Evolutionary conservation across 2,113 vertebrate genomes (phyloP).

Genomic region (Anolis sagrei): DNA sequence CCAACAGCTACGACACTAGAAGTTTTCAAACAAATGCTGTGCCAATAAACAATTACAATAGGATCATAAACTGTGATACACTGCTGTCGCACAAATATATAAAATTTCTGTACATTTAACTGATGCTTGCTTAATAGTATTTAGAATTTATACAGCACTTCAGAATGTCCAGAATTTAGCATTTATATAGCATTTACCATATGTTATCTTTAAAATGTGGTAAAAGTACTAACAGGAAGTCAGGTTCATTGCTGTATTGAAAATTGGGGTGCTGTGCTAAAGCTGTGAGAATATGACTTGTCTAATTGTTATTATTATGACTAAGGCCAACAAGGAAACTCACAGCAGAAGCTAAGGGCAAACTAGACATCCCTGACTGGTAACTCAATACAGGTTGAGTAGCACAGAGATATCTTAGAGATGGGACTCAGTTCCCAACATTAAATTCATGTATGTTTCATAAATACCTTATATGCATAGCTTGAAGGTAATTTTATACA

Average conservation of each 20-base stretch:
- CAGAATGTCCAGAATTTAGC: background rate
- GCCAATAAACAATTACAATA: background rate
- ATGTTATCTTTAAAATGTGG: background rate
- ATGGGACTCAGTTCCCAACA: no score
- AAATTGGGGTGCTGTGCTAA: background rate
- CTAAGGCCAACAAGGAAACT: background rate
- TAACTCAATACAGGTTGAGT: background rate
- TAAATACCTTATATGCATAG: no score
- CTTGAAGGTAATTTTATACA: no score
- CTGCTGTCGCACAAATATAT: background rate
- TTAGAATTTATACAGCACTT: slow-evolving; percentile 2
- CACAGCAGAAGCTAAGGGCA: background rate
- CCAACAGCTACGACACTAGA: background rate
- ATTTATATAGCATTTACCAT: background rate
- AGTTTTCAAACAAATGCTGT: background rate
- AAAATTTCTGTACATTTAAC: background rate
- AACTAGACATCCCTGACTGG: background rate
- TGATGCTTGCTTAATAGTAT: background rate
- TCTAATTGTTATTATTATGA: background rate
- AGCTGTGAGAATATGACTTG: background rate
- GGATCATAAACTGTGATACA: background rate
- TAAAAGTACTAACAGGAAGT: background rate
- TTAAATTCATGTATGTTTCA: no score
- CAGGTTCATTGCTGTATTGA: background rate
- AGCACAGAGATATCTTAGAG: no score